Base-by-base conservation (phyloP, 2,888 invertebrate genomes). In the Lasius platythorax region DNA sequence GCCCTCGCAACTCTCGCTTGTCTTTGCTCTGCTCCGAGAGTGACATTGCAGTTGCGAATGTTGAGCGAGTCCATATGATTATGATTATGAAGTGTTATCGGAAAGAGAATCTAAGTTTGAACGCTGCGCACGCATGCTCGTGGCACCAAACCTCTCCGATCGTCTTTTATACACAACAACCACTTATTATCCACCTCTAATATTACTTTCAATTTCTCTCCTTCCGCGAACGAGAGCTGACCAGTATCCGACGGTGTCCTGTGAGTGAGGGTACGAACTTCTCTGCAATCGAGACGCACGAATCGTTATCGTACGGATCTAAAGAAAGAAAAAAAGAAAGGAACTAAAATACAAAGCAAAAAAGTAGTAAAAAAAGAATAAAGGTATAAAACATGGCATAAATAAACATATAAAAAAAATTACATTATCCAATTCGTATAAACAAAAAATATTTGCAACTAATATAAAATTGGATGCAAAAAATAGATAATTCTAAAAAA, bases 131-230 rank as follows among this genome's bases (percentile, higher is more conserved):
- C 97, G 53, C 97, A 97, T 85, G 97, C 96, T 84, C 96, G 96
- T 2, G 97, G 97, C 63, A 98, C 98, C 61, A 98, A 95, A 84
- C 98, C 98, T 93, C 97, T 97, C 91, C 97, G 97, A 58, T 97
- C 97, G 9, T 97, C 97, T 89, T 97, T 95, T 92, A 97, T 97
- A 94, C 98, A 98, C 83, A 98, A 95, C 89, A 97, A 94, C 96
- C 97, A 97, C 91, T 97, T 97, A 92, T 96, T 96, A 94, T 98
- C 97, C 67, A 98, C 97, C 92, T 97, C 97, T 43, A 97, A 95
- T 72, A 97, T 97, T 53, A 98, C 96, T 86, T 97, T 96, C 68
- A 98, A 95, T 64, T 96, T 96, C 93, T 97, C 97, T 28, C 97
- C 97, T 94, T 97, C 97, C 93, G 97, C 97, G 95, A 97, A 98